Evolutionary conservation across 2,797 vertebrate species (phyloP).

Genomic region (Amblyraja radiata): DNA sequence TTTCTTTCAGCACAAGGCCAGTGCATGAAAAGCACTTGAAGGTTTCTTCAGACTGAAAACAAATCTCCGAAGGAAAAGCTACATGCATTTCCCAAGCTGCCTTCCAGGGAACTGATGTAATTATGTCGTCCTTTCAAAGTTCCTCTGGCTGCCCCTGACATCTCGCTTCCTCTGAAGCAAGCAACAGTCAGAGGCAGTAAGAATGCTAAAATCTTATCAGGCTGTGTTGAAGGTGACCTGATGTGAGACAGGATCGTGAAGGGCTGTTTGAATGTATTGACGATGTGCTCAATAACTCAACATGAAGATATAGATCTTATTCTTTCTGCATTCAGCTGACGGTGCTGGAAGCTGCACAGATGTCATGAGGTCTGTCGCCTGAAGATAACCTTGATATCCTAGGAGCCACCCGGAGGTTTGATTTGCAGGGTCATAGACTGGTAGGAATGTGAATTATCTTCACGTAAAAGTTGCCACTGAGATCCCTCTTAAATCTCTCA

Average conservation of each 20-base stretch:
- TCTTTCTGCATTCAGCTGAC: background rate
- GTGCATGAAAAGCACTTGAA: no score
- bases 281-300: background rate
- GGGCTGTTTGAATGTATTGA: background rate
- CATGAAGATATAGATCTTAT: background rate
- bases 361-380: background rate
- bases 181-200: background rate
- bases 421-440: background rate
- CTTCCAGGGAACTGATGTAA: background rate
- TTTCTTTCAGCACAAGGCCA: no score
- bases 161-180: background rate
- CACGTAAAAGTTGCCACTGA: background rate
- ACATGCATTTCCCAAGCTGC: background rate
- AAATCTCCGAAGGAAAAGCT: background rate
- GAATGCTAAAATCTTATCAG: background rate
- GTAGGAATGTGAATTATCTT: background rate
- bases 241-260: background rate
- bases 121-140: background rate
- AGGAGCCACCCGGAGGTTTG: background rate
- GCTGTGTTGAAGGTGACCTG: background rate
- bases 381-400: background rate
- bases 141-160: background rate
- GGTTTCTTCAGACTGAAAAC: no score
- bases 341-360: background rate
- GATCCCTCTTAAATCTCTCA: no score